Evolutionary conservation across 2,113 vertebrate genomes (phyloP), one percentile per base, ranked within the genome.

Genomic region (Urocolius indicus): DNA sequence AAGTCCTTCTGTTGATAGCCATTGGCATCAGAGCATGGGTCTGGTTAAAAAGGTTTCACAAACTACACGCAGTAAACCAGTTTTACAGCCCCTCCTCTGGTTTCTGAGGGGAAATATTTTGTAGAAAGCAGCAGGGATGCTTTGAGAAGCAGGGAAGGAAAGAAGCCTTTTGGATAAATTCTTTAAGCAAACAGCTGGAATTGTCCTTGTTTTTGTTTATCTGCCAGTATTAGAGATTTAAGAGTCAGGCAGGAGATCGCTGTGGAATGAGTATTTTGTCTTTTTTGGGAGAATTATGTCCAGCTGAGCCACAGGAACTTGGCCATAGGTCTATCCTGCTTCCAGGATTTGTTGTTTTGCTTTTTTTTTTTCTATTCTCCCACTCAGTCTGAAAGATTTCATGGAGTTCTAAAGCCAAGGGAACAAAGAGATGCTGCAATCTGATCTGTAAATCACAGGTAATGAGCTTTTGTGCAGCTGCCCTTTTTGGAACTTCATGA

Each of bases 341-440:
- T 91, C 77, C 71, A 82, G 59, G 87, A 54, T 82, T 69, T 93
- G 73, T 84, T 81, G 65, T 19, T 94, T 90, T 89, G 11, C 4
- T 1, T 43, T n/a, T 86, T 75, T 75, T 85, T 69, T 74, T 68
- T 46, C 71, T 52, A n/a, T 78, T 81, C 29, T 26, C 21, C 23
- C 59, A 43, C 67, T 93, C 75, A 72, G 11, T 80, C 34, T 92
- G 91, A 43, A 93, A 87, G 90, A 90, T 75, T 84, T 88, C 76
- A 22, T 46, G 75, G 75, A 34, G n/a, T 69, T 92, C 85, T 63
- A 86, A 92, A 88, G 79, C 63, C 41, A 36, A 77, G 62, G 59
- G 79, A 68, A 84, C 83, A 83, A 73, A 69, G 89, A 83, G 67
- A 54, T 83, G 54, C n/a, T 87, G 66, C 54, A 58, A 84, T 19